Base-by-base conservation (phyloP, 1,140 invertebrate species). In the Charaxes varanes region DNA sequence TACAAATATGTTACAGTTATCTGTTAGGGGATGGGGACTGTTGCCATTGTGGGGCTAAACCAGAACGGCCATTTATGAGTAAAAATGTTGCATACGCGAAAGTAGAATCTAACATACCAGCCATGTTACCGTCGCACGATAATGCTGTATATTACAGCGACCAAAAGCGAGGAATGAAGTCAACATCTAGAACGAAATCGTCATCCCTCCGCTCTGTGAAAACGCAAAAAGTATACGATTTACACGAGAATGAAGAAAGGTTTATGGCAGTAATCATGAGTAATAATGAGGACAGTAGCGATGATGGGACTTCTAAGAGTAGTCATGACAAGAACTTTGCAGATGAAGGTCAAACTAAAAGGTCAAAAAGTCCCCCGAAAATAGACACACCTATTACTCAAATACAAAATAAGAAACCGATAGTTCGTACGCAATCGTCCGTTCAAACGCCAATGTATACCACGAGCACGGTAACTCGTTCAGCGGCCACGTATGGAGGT, bases 201-300 rank as follows among this genome's bases (percentile, higher is more conserved):
- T 45, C 57, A 8, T 69, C 66, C 3, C 5, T 57, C 1, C 55
- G 57, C 6, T 65, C 74, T 10, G 12, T 62, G 8, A 51, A 31
- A 14, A 69, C 65, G 2, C 66, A 72, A 37, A 62, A 51, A 34
- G 66, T 78, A 8, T 73, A 65, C 35, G 71, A 83, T 41, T 40
- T 80, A 16, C 67, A 80, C 26, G 76, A 77, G 8, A 73, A 73
- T 19, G 57, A 57, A 6, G 73, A 82, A 24, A 72, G 71, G 13
- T 26, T 73, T 2, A 73, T 78, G 67, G 47, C 56, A 3, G 51
- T 78, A 1, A 62, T 73, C 28, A 58, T 71, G 48, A 77, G 67
- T 28, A 62, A 62, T 14, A 59, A 55, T n/a, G 72, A 73, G 11
- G 32, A 48, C 1, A 45, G 18, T 3, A 60, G 34, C 12, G 54